Conservation (phyloP, 2,797 vertebrate species). For the Halcyon chelicuti region DNA sequence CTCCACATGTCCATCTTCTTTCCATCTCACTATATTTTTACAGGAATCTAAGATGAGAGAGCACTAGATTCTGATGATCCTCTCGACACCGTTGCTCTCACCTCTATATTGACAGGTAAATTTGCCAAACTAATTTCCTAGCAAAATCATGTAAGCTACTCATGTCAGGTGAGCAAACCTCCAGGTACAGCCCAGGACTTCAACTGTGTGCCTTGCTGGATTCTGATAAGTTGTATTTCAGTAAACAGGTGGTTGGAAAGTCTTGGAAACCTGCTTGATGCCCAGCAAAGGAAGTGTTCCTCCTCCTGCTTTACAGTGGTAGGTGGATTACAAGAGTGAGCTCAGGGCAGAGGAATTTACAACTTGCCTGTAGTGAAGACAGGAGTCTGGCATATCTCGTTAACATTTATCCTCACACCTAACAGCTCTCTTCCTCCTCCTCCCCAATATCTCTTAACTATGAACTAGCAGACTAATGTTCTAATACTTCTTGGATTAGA, state of each 20-base stretch:
- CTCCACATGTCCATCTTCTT: neutral
- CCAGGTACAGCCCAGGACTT: neutral
- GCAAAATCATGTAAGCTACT: neutral
- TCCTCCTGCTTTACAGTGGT: neutral
- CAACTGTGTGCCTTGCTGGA: accelerated
- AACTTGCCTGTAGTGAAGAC: neutral
- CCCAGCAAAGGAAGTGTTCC: neutral
- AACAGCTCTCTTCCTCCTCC: neutral
- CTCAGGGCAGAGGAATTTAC: neutral
- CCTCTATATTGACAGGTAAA: neutral
- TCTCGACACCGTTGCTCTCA: neutral
- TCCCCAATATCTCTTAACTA: neutral
- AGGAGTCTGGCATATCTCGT: neutral
- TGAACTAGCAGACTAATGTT: neutral
- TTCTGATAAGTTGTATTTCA: neutral
- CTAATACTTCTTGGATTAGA: neutral
- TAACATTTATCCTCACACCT: neutral
- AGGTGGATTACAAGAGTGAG: neutral
- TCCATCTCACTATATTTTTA: neutral
- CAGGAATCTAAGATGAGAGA: slow-evolving; percentile 4
- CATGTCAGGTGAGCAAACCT: neutral
- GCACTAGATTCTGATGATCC: neutral
- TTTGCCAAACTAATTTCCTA: neutral
- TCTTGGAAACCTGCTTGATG: neutral
- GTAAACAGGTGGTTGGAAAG: neutral